phyloP scores from a whole-genome alignment of 2,888 invertebrate genomes.

The Cataglyphis cursor region DNA sequence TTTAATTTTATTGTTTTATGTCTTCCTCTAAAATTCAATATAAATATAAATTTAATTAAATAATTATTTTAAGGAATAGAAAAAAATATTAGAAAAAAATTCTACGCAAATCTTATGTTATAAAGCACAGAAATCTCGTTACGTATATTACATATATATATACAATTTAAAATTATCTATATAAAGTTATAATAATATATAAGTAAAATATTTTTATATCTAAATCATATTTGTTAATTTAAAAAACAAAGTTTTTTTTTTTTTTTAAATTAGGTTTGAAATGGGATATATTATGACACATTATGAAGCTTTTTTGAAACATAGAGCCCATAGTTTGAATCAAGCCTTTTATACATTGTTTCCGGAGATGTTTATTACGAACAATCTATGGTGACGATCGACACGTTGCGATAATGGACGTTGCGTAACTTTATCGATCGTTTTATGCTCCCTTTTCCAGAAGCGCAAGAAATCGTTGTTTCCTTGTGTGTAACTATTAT shows the following conservation, averaged over 20 bases:
- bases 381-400: slow-evolving; percentile 18
- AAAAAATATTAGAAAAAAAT: background rate
- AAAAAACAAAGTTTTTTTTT: background rate
- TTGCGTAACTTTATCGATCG: slow-evolving; percentile 23
- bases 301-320: background rate
- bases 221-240: background rate
- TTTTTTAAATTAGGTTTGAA: background rate
- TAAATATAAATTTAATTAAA: background rate
- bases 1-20: background rate
- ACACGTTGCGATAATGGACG: slow-evolving; percentile 33
- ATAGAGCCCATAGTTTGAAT: slow-evolving; percentile 50
- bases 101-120: slow-evolving; percentile 3
- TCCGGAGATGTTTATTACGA: slow-evolving; percentile 19
- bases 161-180: slow-evolving; percentile 9
- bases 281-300: slow-evolving; percentile 6
- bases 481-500: slow-evolving; percentile 26
- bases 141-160: background rate
- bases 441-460: background rate
- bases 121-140: background rate
- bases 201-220: slow-evolving; percentile 2
- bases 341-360: slow-evolving; percentile 48
- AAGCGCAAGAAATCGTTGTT: slow-evolving; percentile 40
- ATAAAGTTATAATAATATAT: background rate
- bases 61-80: slow-evolving; percentile 16
- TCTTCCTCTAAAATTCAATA: background rate